Percentiles rank a stretch among this genome's conserved stretches.
These are phyloP conservation scores for Cephus rjabovi DNA, from an alignment of 2,888 invertebrate genomes.

Conservation along the genomic window DNA sequence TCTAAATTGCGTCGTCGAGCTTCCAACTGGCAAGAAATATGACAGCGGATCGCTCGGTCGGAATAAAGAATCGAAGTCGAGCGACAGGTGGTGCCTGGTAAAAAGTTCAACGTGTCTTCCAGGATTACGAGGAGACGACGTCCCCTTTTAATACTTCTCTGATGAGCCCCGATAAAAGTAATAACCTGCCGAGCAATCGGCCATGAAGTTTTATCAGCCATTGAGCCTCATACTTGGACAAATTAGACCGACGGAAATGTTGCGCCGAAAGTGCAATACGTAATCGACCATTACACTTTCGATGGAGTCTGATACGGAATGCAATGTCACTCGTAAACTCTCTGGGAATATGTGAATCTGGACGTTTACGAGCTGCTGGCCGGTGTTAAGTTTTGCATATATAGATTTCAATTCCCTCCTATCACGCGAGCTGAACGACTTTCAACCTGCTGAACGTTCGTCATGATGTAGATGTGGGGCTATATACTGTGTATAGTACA, in stretches of 20 bases:
- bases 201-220: not conserved
- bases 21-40: slow-evolving; percentile 52
- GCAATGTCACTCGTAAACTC: not conserved
- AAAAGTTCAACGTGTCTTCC: slow-evolving; percentile 45
- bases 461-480: not conserved
- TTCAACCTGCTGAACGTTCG: not conserved
- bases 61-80: slow-evolving; percentile 50
- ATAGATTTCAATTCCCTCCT: not conserved
- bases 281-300: not conserved
- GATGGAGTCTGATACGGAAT: not conserved
- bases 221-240: not conserved
- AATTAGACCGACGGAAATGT: not conserved
- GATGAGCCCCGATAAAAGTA: not conserved
- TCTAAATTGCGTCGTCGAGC: slow-evolving; percentile 53
- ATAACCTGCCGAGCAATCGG: not conserved
- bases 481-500: not conserved
- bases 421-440: not conserved
- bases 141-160: slow-evolving; percentile 5
- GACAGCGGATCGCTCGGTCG: slow-evolving; percentile 53
- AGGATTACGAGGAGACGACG: slow-evolving; percentile 42
- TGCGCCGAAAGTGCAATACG: not conserved
- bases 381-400: not conserved
- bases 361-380: not conserved
- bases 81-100: slow-evolving; percentile 55
- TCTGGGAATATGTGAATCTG: not conserved